A percentile compares a stretch with the other conserved stretches of the same genome.
These are phyloP conservation scores for Cremastobaeus sp. DNA, from an alignment of 2,888 invertebrate genomes.

Conservation along the genomic window DNA sequence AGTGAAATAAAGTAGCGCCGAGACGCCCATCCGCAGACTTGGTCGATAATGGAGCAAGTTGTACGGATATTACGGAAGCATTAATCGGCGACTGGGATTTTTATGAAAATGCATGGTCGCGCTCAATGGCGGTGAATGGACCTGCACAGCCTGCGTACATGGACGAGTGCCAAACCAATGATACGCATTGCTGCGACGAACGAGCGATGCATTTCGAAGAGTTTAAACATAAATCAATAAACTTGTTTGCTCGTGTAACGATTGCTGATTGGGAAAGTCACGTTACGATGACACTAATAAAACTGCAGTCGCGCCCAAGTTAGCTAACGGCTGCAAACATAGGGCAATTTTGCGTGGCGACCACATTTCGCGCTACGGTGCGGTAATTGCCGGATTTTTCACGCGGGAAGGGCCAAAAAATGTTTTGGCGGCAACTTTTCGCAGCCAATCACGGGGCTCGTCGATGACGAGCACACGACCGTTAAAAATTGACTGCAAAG, in stretches of 20 bases:
- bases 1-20: too few species aligned
- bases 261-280: constrained; percentile 30
- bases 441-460: too few species aligned
- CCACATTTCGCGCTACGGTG: too few species aligned
- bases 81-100: constrained; percentile 18
- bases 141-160: constrained; percentile 26
- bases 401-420: too few species aligned
- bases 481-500: too few species aligned
- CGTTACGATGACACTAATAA: constrained; percentile 25
- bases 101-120: constrained; percentile 28
- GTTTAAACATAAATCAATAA: constrained; percentile 53
- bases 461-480: too few species aligned
- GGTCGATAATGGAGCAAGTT: constrained; percentile 6
- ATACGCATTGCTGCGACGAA: constrained; percentile 49
- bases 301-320: neutral
- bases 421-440: too few species aligned
- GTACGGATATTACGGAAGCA: neutral
- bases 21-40: too few species aligned
- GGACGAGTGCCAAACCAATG: constrained; percentile 54
- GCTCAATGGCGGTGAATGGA: constrained; percentile 44
- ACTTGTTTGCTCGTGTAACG: constrained; percentile 34
- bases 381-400: too few species aligned
- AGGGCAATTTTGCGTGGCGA: too few species aligned
- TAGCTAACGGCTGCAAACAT: too few species aligned
- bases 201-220: constrained; percentile 48